Base-by-base conservation (phyloP, 2,113 vertebrate genomes). In the Camarhynchus parvulus region DNA sequence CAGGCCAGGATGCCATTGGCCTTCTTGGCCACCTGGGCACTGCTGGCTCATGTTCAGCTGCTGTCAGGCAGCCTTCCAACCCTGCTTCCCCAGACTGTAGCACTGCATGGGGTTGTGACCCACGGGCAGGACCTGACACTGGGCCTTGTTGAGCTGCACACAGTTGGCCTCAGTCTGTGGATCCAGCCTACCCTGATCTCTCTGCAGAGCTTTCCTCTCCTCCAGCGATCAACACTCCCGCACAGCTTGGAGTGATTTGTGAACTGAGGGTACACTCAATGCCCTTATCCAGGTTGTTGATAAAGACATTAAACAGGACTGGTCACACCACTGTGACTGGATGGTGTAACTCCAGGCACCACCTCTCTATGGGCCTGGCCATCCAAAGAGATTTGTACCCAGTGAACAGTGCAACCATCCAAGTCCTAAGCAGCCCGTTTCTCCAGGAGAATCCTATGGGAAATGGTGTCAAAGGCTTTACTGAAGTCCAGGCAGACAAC, bases 81-180 rank as follows among this genome's bases (percentile, higher is more conserved):
- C 35, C 10, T 2, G 0, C 17, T 80, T 49, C 41, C 49, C 27
- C 35, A 72, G 42, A 42, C 50, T 55, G 49, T 15, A 31, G 31
- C 0, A 2, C 8, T 35, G 3, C 35, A 5, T 44, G 50, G 22
- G 31, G 27, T 50, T 73, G 67, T 58, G 76, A 44, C 27, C 27
- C 58, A 31, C 9, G 59, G 1, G 27, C 59, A 59, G 59, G 52
- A 13, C 33, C 33, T 15, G 12, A 13, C 27, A 20, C 68, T 50
- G 62, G 4, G 15, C 37, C 35, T 37, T 58, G 44, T 24, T 81
- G 59, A 39, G 42, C 12, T 0, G 1, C 44, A 44, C 39, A n/a
- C 37, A 16, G 1, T 0, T 74, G 52, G 46, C 37, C 37, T n/a
- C 15, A 11, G 44, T 16, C 39, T 5, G 13, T 46, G 0, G 5